phyloP scores from a whole-genome alignment of 2,113 vertebrate species.

The Merops nubicus region DNA sequence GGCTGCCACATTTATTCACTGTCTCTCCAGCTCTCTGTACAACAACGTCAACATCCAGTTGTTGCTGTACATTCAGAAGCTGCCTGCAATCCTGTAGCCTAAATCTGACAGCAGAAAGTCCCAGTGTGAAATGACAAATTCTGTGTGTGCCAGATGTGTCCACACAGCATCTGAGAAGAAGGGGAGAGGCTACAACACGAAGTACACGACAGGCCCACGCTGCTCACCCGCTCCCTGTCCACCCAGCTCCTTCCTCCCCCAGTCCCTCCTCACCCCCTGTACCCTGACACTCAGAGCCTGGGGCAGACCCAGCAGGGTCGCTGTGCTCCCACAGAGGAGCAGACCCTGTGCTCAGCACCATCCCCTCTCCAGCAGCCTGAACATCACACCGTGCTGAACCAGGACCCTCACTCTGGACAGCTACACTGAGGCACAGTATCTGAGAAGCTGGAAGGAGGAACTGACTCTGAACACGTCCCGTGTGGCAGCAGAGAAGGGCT shows the following conservation, averaged over 20 bases:
- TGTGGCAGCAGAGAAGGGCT: not conserved
- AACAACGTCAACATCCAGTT: too few relatives aligned
- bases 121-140: not conserved
- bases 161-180: not conserved
- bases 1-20: not conserved
- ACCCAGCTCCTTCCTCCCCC: not conserved
- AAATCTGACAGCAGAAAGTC: not conserved
- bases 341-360: not conserved
- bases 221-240: not conserved
- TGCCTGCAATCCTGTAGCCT: not conserved
- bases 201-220: not conserved
- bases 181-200: not conserved
- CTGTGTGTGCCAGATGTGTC: not conserved
- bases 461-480: not conserved
- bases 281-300: not conserved
- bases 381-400: not conserved
- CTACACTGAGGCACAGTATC: not conserved
- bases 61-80: not conserved
- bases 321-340: not conserved
- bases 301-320: not conserved
- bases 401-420: not conserved
- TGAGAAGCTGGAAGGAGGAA: not conserved
- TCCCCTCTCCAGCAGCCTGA: not conserved
- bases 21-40: not conserved
- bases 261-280: not conserved